Base-by-base conservation (phyloP, 2,113 vertebrate species). In the Pyxicephalus adspersus region DNA sequence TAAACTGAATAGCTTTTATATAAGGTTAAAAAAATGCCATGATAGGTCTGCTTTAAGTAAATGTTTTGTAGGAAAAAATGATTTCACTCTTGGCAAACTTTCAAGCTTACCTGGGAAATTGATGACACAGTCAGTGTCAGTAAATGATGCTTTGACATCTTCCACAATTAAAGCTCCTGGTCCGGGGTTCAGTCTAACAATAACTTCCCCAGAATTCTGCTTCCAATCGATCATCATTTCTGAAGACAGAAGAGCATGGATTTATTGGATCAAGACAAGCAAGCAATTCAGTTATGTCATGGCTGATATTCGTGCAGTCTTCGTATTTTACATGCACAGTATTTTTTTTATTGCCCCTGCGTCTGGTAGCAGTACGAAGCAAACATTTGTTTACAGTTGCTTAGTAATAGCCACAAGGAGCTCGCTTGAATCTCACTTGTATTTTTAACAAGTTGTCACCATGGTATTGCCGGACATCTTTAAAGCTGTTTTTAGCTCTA, bases 201-300 rank as follows among this genome's bases (percentile, higher is more conserved):
- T 96, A 81, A 99, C 94, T 82, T 98, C 96, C 1, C 93, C 94
- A 0, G 94, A 92, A 13, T 94, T 99, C 91, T 99, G 98, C 86
- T 93, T 98, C 98, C 98, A 99, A 86, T 98, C 96, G 31, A 96
- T 86, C 87, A 97, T 94, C 85, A 97, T 85, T 64, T 98, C 97
- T 98, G 86, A 19, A 83, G 84, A 22, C 23, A 76, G 29, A 38
- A 76, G 3, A 20, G 29, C 17, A 31, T 16, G 19, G 28, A 58
- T 58, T 58, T n/a, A 58, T 1, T n/a, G 9, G 9, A 58, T 58
- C 19, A 5, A n/a, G 57, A 23, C 38, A 45, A 15, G 11, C 9
- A 34, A 34, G 31, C 3, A 4, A 34, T 34, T 34, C 31, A 34
- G 31, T 34, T 34, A 34, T 34, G 31, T 34, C 31, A 34, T 34